phyloP scores from a whole-genome alignment of 23 tunicate species.

The Ascidia mentula region DNA sequence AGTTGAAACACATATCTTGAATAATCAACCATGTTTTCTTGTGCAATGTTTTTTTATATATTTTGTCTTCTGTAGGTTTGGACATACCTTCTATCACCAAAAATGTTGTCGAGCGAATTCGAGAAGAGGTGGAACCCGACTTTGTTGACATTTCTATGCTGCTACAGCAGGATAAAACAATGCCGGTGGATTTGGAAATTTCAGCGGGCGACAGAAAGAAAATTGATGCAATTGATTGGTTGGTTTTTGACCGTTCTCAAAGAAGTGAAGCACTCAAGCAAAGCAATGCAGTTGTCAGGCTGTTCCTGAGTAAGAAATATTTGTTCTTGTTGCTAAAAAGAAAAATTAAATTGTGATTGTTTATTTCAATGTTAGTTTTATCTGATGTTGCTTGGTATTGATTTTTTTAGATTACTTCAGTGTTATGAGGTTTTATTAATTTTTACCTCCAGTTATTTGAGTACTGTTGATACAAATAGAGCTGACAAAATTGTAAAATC shows the following conservation, averaged over 20 bases:
- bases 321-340: background rate
- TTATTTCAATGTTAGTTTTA: too few relatives aligned
- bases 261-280: constrained; percentile 81
- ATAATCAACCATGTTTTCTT: too few relatives aligned
- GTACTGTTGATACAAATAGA: background rate
- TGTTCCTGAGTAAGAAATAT: constrained; percentile 49
- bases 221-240: constrained; percentile 83
- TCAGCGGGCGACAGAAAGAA: constrained; percentile 56
- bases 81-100: constrained; percentile 80
- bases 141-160: background rate
- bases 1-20: too few relatives aligned
- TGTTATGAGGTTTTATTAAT: background rate
- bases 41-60: too few relatives aligned
- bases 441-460: background rate
- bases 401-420: background rate
- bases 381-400: background rate
- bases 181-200: constrained; percentile 39
- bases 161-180: constrained; percentile 13
- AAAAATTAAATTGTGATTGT: too few relatives aligned
- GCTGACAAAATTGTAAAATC: background rate
- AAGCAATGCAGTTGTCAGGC: constrained; percentile 80
- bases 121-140: constrained; percentile 32
- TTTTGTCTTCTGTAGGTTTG: constrained; percentile 38
- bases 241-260: constrained; percentile 77
- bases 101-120: constrained; percentile 77